Evolutionary conservation across 92 coral and sea anemone genomes (phyloP).

Genomic region (Heliopora coerulea): DNA sequence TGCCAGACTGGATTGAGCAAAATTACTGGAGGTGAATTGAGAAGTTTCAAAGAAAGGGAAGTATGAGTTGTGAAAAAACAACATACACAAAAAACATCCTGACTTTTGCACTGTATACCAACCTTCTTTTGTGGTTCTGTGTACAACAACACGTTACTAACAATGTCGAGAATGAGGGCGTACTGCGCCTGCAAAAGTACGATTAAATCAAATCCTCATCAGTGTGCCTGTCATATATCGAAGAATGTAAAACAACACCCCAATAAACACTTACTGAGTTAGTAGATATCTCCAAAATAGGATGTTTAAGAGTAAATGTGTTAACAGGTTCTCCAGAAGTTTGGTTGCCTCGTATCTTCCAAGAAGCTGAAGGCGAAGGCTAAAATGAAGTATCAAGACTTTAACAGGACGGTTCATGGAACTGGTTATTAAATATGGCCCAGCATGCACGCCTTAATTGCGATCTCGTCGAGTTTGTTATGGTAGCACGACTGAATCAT

Average conservation of each 20-base stretch:
- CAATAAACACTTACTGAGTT: slow-evolving; percentile 75
- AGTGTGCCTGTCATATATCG: too few species aligned
- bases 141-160: slow-evolving; percentile 86
- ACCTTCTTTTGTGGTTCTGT: slow-evolving; percentile 99
- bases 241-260: too few species aligned
- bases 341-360: slow-evolving; percentile 67
- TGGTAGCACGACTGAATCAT: too few species aligned
- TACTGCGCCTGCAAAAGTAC: slow-evolving; percentile 75
- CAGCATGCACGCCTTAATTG: too few species aligned
- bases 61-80: too few species aligned
- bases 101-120: not conserved
- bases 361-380: slow-evolving; percentile 82
- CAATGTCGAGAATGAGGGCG: slow-evolving; percentile 87
- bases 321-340: slow-evolving; percentile 61
- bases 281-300: slow-evolving; percentile 85
- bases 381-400: slow-evolving; percentile 15
- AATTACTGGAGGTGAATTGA: too few species aligned
- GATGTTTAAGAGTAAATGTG: slow-evolving; percentile 92
- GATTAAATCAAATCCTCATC: too few species aligned
- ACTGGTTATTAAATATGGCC: too few species aligned
- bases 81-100: not conserved
- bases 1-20: too few species aligned
- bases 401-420: not conserved
- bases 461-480: too few species aligned
- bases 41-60: too few species aligned